phyloP scores from a whole-genome alignment of 2,888 invertebrate genomes.

The Harpagoxenus sublaevis region DNA sequence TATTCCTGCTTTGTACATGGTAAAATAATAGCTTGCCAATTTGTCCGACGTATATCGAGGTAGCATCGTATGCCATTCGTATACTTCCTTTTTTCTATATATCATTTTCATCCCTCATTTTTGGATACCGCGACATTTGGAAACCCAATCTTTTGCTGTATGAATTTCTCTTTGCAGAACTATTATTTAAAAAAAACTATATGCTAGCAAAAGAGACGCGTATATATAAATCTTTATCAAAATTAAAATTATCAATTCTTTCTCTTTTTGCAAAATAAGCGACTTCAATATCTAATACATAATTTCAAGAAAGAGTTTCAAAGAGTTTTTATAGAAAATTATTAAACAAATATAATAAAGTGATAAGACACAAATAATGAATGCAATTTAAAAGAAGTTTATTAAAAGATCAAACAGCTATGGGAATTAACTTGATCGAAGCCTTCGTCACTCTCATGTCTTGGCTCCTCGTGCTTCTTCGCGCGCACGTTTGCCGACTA shows the following conservation, averaged over 20 bases:
- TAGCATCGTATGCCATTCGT: neutral
- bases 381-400: slow-evolving; percentile 2
- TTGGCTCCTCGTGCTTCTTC: slow-evolving; percentile 45
- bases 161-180: neutral
- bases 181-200: neutral
- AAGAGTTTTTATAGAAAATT: neutral
- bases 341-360: neutral
- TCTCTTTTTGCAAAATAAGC: neutral
- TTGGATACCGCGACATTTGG: neutral
- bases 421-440: slow-evolving; percentile 45
- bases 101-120: neutral
- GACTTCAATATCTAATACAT: neutral
- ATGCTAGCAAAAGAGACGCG: neutral
- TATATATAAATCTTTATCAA: neutral
- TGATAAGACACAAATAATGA: neutral
- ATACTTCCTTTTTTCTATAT: neutral
- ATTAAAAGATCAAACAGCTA: slow-evolving; percentile 17
- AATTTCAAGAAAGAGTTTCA: neutral
- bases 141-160: neutral
- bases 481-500: slow-evolving; percentile 60
- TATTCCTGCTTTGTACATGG: slow-evolving; percentile 26
- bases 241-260: neutral
- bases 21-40: slow-evolving; percentile 39
- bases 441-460: slow-evolving; percentile 56
- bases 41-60: slow-evolving; percentile 18